A percentile compares a stretch with the other conserved stretches of the same genome.
These are phyloP conservation scores for Drosophila nasuta DNA, from an alignment of 1,140 invertebrate genomes.

Conservation along the genomic window DNA sequence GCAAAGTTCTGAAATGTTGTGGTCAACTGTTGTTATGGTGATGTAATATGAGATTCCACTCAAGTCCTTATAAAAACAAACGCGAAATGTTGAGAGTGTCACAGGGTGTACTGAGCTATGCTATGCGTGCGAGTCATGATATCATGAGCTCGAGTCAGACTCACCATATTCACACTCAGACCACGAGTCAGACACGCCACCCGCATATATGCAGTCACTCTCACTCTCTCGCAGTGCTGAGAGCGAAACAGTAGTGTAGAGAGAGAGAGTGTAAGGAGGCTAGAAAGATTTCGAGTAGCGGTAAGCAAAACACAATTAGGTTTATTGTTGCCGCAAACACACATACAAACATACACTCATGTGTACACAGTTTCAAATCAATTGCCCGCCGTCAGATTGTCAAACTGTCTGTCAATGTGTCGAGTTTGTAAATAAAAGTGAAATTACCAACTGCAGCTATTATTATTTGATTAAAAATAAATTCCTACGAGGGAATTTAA, in stretches of 20 bases:
- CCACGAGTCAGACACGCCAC: conserved; percentile 34
- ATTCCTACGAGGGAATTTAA: conserved; percentile 26
- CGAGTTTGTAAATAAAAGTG: conserved; percentile 67
- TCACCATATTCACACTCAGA: conserved; percentile 5
- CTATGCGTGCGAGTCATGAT: conserved; percentile 25
- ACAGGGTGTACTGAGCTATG: conserved; percentile 21
- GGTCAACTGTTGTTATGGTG: conserved; percentile 45
- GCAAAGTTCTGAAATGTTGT: conserved; percentile 25
- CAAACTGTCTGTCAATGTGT: conserved; percentile 21
- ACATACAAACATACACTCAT: background rate
- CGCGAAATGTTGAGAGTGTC: background rate
- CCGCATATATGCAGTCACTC: conserved; percentile 25
- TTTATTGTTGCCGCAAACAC: conserved; percentile 27
- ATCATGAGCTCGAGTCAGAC: conserved; percentile 23
- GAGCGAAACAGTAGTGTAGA: conserved; percentile 13
- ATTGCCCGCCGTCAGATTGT: conserved; percentile 42
- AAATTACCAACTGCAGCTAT: conserved; percentile 57
- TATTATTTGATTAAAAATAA: conserved; percentile 36
- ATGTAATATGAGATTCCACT: conserved; percentile 58
- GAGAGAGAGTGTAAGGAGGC: conserved; percentile 3
- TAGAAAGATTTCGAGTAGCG: conserved; percentile 5
- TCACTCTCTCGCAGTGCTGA: conserved; percentile 4
- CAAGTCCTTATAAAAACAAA: conserved; percentile 62
- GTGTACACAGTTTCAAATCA: conserved; percentile 27
- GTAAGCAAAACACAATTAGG: conserved; percentile 34